A percentile compares a stretch with the other conserved stretches of the same genome.
Evolutionary conservation across 1,140 invertebrate species (phyloP).

Genomic region (Dreissena polymorpha): DNA sequence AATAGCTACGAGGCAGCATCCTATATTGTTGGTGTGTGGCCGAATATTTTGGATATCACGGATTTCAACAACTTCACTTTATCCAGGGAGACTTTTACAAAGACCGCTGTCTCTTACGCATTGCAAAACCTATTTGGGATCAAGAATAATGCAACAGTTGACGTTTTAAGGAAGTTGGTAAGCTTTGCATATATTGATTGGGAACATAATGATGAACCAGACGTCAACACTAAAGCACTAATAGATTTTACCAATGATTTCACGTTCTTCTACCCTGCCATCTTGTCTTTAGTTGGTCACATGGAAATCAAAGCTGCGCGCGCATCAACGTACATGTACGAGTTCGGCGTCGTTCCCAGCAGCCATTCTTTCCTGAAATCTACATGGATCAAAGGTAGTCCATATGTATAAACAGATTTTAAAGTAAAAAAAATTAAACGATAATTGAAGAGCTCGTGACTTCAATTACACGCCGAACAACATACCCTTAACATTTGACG

Average conservation of each 20-base stretch:
- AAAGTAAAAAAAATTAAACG: too few relatives aligned
- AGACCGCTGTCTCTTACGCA: background rate
- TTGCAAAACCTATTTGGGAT: background rate
- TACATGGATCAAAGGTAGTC: background rate
- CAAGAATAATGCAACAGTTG: background rate
- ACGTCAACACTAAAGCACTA: background rate
- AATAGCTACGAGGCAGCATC: background rate
- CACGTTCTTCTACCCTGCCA: background rate
- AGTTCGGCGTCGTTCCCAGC: background rate
- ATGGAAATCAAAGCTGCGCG: background rate
- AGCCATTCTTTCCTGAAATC: background rate
- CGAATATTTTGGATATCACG: background rate
- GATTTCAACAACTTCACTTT: background rate
- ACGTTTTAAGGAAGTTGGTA: background rate
- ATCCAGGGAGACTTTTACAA: background rate
- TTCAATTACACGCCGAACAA: too few relatives aligned
- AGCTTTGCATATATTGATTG: background rate
- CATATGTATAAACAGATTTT: too few relatives aligned
- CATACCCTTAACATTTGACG: too few relatives aligned
- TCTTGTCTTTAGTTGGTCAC: background rate
- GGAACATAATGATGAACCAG: background rate
- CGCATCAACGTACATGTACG: constrained; percentile 1
- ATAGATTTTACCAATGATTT: background rate
- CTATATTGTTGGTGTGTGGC: background rate
- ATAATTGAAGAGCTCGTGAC: too few relatives aligned